Percentiles rank a stretch among this genome's conserved stretches.
Conservation (phyloP, 1,140 invertebrate species). For the Neodiprion lecontei region DNA sequence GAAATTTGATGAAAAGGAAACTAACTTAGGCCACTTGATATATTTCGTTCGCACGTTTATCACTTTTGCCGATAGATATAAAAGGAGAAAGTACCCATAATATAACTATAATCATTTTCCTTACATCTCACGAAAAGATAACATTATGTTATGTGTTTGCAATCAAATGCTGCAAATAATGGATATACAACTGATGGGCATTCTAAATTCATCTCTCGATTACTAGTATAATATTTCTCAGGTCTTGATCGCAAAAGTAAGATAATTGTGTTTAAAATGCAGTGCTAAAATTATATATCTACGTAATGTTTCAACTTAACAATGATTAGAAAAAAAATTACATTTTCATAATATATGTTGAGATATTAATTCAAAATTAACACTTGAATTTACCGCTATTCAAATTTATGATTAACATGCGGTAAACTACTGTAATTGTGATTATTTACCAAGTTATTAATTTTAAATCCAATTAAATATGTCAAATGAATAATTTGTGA, state of each 20-base stretch:
- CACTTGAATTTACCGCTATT: not conserved
- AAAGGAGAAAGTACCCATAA: not conserved
- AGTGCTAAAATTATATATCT: too few species aligned
- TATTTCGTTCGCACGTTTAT: not conserved
- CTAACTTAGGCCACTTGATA: not conserved
- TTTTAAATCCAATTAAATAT: not conserved
- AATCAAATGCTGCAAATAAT: not conserved
- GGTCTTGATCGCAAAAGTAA: too few species aligned
- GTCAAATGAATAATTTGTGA: not conserved
- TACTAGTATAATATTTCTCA: too few species aligned
- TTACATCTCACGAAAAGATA: not conserved
- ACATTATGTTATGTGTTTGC: not conserved
- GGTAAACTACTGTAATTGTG: not conserved
- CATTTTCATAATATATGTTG: not conserved
- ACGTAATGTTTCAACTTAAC: too few species aligned
- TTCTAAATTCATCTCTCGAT: not conserved
- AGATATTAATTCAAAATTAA: not conserved
- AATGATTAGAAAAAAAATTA: not conserved
- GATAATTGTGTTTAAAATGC: too few species aligned
- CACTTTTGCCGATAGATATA: not conserved
- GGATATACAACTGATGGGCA: not conserved
- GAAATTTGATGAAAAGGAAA: conserved; percentile 12
- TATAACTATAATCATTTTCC: not conserved
- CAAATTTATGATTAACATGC: not conserved
- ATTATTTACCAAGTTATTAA: not conserved